These are phyloP conservation scores for Trichopoda pennipes DNA, from an alignment of 2,888 invertebrate genomes.

Conservation along the genomic window DNA sequence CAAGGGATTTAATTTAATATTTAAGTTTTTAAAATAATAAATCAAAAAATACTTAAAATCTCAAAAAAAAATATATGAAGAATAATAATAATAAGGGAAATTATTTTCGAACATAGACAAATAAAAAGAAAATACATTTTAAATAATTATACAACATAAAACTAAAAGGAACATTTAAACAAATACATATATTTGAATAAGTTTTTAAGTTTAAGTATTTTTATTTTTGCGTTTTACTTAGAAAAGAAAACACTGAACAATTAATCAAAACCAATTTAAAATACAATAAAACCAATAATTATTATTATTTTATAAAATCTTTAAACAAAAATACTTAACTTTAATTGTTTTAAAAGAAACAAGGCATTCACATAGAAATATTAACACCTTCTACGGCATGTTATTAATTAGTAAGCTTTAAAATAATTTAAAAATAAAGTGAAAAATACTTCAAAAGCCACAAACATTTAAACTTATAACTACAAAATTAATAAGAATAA, in stretches of 20 bases:
- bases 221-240: slow-evolving; percentile 14
- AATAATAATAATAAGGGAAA: background rate
- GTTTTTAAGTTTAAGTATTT: slow-evolving; percentile 30
- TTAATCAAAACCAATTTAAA: slow-evolving; percentile 35
- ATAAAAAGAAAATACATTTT: slow-evolving; percentile 36
- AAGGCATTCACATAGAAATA: slow-evolving; percentile 66
- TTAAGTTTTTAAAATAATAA: slow-evolving; percentile 68
- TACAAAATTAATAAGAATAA: slow-evolving; percentile 35
- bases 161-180: background rate
- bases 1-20: slow-evolving; percentile 77
- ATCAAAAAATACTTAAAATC: slow-evolving; percentile 45
- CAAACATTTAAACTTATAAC: slow-evolving; percentile 36
- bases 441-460: slow-evolving; percentile 31
- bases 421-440: slow-evolving; percentile 37
- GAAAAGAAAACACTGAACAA: slow-evolving; percentile 1
- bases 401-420: slow-evolving; percentile 57
- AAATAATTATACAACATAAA: slow-evolving; percentile 18
- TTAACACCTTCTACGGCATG: slow-evolving; percentile 55
- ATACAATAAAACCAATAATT: slow-evolving; percentile 11
- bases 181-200: slow-evolving; percentile 23
- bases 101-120: background rate
- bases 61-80: background rate
- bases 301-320: slow-evolving; percentile 1
- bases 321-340: slow-evolving; percentile 4
- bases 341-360: slow-evolving; percentile 38